Base-by-base conservation (phyloP, 37 sponge, comb jelly and placozoan species). In the Crambe crambe region DNA sequence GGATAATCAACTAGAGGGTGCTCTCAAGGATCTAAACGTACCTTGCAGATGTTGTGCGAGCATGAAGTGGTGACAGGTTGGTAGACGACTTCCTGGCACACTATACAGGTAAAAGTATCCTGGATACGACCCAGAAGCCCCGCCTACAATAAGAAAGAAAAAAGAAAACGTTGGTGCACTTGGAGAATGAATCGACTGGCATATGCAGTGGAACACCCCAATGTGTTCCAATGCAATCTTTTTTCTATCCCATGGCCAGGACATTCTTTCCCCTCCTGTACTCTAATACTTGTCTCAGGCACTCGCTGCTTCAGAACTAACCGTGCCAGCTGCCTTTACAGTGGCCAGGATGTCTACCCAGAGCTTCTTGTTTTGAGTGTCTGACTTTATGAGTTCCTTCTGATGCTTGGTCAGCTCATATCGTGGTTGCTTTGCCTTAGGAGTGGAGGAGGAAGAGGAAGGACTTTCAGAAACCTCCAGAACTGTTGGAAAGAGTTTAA, bases 61-160 rank as follows among this genome's bases (percentile, higher is more conserved):
- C 96, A 95, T 9, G 85, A 47, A 0, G 96, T 92, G 26, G 92
- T 87, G 39, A 95, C 83, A 4, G 96, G 96, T 26, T 92, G 86
- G 65, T 78, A 82, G 38, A 95, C 92, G 32, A 95, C 37, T 65
- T 95, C 96, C 62, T 88, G 89, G 77, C 96, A 95, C 41, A 87
- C 89, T 27, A 95, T 91, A 68, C 96, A 95, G 34, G 51, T 75
- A 61, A 95, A 95, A 42, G 80, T 32, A 26, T 95, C 96, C 60
- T 91, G 77, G 18, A 91, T 83, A 27, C 72, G 68, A 70, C 25
- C 18, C 34, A 93, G 59, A 6, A 93, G 76, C 23, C 89, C 93
- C 62, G 36, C 85, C 89, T 92, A 39, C 58, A 61, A 29, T 4
- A n/a, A 72, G 31, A 72, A 61, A 58, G 43, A 71, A 59, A 81